Evolutionary conservation across 2,113 vertebrate species (phyloP), one percentile per base, ranked within the genome.

Genomic region (Microcebus lehilahytsara): DNA sequence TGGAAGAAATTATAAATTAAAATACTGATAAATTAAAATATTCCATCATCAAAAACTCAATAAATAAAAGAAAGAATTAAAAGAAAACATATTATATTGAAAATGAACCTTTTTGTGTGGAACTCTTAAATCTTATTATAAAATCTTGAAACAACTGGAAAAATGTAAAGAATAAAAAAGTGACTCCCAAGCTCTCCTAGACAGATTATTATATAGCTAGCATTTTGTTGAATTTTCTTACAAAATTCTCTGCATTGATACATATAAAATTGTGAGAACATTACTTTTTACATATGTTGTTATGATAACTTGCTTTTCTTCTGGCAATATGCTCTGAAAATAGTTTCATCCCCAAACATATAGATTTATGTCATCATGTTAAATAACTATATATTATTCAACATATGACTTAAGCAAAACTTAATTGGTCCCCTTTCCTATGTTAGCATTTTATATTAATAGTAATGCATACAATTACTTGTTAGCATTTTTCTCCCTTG

Each of bases 101-200:
- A 86, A 95, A 49, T 91, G 56, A 84, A 83, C 9, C 3, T 51
- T 77, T 74, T 91, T n/a, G 83, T 77, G 2, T 74, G 86, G n/a
- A 85, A 86, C 14, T 89, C 32, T 27, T 25, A 79, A 53, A 34
- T n/a, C 32, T 95, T 42, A 53, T 56, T 67, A 1, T 53, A 67
- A 90, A 92, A 60, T 92, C 74, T 53, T 69, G 86, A 85, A 88
- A 77, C 10, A 89, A 81, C 91, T 85, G 40, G 19, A 46, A 93
- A 77, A 85, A 9, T n/a, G 66, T 0, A 89, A 20, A 89, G 20
- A 75, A 46, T 85, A 30, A 80, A 62, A 62, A 74, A 83, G 9
- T 85, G 0, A 83, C 6, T 86, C 23, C 6, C 8, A 91, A 67
- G 32, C 11, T 30, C 37, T 85, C 10, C 34, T 0, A 49, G 4